Percentiles rank a stretch among this genome's conserved stretches.
These are phyloP conservation scores for Eristalis intricaria DNA, from an alignment of 2,888 invertebrate species.

Conservation along the genomic window DNA sequence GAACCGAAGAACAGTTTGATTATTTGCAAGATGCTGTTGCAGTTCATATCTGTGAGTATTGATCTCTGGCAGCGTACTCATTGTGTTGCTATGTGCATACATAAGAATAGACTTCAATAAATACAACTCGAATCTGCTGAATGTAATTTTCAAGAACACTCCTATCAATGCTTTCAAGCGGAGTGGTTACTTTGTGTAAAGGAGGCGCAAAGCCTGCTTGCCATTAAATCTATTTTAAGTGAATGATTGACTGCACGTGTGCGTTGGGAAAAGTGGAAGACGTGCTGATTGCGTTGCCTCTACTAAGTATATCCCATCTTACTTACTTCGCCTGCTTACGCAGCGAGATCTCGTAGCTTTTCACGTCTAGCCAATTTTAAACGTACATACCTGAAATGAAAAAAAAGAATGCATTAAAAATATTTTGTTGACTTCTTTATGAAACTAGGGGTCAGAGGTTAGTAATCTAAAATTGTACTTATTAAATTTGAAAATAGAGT, in stretches of 20 bases:
- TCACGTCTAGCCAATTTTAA: background rate
- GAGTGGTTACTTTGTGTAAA: background rate
- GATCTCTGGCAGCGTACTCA: slow-evolving; percentile 12
- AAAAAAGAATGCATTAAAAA: too few relatives aligned
- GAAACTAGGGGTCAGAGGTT: too few relatives aligned
- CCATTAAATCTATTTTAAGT: background rate
- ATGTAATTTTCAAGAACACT: background rate
- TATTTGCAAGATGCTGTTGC: background rate
- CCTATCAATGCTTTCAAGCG: background rate
- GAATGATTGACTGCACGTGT: background rate
- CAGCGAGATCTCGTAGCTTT: background rate
- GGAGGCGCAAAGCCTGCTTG: background rate
- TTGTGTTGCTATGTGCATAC: background rate
- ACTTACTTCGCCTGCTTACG: background rate
- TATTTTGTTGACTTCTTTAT: too few relatives aligned
- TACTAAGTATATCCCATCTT: background rate
- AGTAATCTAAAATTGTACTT: too few relatives aligned
- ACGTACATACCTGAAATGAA: background rate
- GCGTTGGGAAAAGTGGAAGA: background rate
- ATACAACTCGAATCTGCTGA: background rate
- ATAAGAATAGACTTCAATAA: background rate
- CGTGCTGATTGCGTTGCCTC: background rate
- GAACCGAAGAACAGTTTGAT: slow-evolving; percentile 34
- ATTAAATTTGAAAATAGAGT: too few relatives aligned
- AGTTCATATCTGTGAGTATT: slow-evolving; percentile 7